Percentiles rank a stretch among this genome's conserved stretches.
Conservation (phyloP, 2,113 vertebrate genomes). For the Capreolus pygargus region DNA sequence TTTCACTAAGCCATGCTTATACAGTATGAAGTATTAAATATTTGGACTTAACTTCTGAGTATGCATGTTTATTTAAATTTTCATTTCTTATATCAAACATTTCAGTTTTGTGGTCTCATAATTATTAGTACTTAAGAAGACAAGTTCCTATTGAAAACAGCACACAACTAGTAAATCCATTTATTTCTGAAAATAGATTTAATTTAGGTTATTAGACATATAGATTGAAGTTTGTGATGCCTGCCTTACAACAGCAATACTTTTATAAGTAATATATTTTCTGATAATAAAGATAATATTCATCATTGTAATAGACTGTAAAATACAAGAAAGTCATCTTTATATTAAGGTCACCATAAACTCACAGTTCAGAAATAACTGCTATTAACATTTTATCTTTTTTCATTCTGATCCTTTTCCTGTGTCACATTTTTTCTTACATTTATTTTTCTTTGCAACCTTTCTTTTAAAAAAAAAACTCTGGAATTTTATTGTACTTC, state of each 20-base stretch:
- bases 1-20: neutral
- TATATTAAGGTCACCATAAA: neutral
- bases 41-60: neutral
- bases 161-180: neutral
- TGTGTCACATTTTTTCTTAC: neutral
- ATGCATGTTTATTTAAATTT: neutral
- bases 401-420: neutral
- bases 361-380: neutral
- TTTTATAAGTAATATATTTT: conserved; percentile 25
- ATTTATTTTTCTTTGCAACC: neutral
- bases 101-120: neutral
- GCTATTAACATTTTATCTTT: neutral
- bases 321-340: neutral
- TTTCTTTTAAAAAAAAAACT: neutral
- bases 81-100: neutral
- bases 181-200: neutral
- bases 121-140: neutral
- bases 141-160: neutral
- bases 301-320: neutral
- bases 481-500: neutral
- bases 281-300: neutral
- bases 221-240: neutral
- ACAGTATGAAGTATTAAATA: neutral
- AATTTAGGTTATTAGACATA: neutral
- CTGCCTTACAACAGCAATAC: neutral